phyloP scores from a whole-genome alignment of 2,797 vertebrate species.

The Manis javanica region DNA sequence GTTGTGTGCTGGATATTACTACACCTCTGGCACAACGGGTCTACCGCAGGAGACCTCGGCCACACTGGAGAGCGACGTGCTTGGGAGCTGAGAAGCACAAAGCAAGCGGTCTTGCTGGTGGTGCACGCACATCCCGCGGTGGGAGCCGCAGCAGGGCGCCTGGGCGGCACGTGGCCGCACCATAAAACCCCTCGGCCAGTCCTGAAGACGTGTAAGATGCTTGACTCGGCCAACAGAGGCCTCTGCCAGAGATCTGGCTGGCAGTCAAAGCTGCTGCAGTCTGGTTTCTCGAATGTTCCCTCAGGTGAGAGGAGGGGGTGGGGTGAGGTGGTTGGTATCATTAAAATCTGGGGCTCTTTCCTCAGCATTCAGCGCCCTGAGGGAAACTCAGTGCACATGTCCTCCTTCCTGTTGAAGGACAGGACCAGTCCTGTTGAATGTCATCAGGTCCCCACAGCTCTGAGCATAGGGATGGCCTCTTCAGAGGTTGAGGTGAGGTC shows the following conservation, averaged over 20 bases:
- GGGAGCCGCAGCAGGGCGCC: not conserved
- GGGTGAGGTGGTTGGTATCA: too few relatives aligned
- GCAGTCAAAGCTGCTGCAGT: not conserved
- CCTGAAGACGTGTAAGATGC: not conserved
- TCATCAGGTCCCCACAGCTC: not conserved
- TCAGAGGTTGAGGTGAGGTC: not conserved
- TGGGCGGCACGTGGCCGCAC: not conserved
- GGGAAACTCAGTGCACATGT: not conserved
- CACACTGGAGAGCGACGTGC: not conserved
- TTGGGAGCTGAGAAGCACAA: not conserved
- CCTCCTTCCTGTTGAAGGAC: not conserved
- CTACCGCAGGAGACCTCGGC: not conserved
- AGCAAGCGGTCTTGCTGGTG: not conserved
- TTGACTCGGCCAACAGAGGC: not conserved
- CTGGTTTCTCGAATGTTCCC: not conserved
- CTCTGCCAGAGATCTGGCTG: slow-evolving; percentile 25
- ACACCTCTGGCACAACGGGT: not conserved
- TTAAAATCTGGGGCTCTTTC: not conserved
- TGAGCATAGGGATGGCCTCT: not conserved
- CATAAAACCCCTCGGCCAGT: not conserved
- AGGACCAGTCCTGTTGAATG: not conserved
- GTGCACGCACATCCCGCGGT: accelerated
- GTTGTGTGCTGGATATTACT: not conserved
- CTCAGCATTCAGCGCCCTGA: not conserved
- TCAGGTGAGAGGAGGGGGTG: not conserved